A percentile compares a stretch with the other conserved stretches of the same genome.
Conservation (phyloP, 2,797 vertebrate species). For the Dallia pectoralis region DNA sequence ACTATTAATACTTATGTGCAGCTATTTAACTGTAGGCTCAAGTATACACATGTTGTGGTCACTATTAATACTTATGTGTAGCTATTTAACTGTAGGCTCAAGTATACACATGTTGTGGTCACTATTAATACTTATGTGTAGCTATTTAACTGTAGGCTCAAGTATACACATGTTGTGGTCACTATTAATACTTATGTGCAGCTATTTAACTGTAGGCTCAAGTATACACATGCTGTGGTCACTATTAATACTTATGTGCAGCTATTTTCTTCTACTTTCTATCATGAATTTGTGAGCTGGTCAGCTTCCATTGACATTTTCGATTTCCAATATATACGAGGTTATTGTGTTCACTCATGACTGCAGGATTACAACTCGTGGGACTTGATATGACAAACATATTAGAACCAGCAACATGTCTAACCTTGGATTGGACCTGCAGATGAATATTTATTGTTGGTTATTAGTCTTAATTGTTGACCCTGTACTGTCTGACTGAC, state of each 20-base stretch:
- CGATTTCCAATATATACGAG: not conserved
- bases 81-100: too few relatives aligned
- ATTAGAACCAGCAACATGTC: not conserved
- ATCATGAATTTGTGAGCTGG: not conserved
- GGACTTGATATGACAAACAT: not conserved
- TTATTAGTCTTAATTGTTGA: not conserved
- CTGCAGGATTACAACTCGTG: not conserved
- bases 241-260: not conserved
- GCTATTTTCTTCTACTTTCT: not conserved
- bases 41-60: too few relatives aligned
- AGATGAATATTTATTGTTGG: not conserved
- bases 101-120: too few relatives aligned
- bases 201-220: too few relatives aligned
- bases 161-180: not conserved
- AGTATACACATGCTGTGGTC: not conserved
- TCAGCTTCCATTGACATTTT: not conserved
- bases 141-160: too few relatives aligned
- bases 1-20: too few relatives aligned
- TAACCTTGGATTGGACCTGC: not conserved
- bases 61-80: too few relatives aligned
- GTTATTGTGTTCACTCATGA: not conserved
- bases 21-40: too few relatives aligned
- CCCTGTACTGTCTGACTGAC: not conserved
- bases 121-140: too few relatives aligned
- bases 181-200: too few relatives aligned